phyloP scores from a whole-genome alignment of 2,888 invertebrate genomes.

The Platynereis dumerilii region DNA sequence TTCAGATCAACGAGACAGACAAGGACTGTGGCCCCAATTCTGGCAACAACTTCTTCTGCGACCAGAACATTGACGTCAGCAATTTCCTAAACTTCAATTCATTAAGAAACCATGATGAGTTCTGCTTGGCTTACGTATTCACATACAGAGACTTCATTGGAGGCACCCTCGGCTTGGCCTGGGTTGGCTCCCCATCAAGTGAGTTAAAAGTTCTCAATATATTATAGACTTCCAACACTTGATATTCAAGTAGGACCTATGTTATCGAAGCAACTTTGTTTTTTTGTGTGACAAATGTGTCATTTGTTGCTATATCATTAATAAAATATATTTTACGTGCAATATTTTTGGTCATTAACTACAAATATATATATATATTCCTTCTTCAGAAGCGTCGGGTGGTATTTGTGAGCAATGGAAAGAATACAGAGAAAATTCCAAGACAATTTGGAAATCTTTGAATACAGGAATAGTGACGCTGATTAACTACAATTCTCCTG shows the following conservation, averaged over 20 bases:
- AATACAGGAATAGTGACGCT: constrained; percentile 99
- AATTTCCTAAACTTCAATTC: constrained; percentile 99
- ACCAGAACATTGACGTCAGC: constrained; percentile 97
- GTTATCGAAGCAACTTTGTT: too few relatives aligned
- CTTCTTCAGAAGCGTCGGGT: constrained; percentile 83
- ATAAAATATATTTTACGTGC: too few relatives aligned
- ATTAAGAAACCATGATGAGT: constrained; percentile 94
- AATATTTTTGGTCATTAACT: too few relatives aligned
- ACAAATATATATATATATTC: background rate
- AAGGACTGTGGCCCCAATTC: constrained; percentile 17
- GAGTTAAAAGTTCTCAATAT: too few relatives aligned
- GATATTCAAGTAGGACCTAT: too few relatives aligned
- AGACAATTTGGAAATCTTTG: constrained; percentile 86
- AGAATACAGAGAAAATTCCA: constrained; percentile 77
- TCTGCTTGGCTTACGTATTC: constrained; percentile 99
- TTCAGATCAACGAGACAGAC: constrained; percentile 35
- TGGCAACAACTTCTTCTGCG: constrained; percentile 73
- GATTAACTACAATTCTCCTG: constrained; percentile 96
- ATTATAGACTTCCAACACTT: too few relatives aligned
- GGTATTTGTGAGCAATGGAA: constrained; percentile 99
- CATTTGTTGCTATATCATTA: too few relatives aligned
- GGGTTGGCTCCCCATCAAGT: constrained; percentile 84
- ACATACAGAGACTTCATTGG: constrained; percentile 98
- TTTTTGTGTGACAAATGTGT: too few relatives aligned
- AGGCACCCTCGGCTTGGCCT: constrained; percentile 96